These are phyloP conservation scores for Oenanthe melanoleuca DNA, from an alignment of 2,113 vertebrate species.

Conservation along the genomic window DNA sequence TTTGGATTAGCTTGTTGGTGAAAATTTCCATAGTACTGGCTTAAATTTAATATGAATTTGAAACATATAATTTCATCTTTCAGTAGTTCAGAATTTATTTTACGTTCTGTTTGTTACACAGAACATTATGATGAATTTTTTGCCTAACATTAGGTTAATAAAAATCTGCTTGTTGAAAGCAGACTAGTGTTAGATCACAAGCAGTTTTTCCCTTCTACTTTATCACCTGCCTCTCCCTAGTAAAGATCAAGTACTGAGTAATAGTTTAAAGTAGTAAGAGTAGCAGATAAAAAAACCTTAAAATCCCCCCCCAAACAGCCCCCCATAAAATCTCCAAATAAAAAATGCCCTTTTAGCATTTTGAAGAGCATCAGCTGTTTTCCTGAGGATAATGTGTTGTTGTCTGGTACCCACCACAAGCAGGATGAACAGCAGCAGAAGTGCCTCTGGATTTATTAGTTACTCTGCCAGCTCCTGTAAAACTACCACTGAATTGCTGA, in stretches of 20 bases:
- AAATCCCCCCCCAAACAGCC: rapidly evolving
- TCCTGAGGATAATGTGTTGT: background rate
- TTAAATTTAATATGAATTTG: background rate
- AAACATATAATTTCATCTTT: background rate
- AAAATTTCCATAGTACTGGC: background rate
- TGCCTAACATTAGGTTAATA: background rate
- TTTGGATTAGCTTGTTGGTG: background rate
- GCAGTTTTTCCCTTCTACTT: background rate
- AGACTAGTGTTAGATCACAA: background rate
- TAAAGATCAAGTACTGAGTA: background rate
- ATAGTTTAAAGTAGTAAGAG: background rate
- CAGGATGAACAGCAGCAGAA: background rate
- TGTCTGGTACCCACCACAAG: background rate
- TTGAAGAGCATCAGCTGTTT: background rate
- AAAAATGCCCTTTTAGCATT: background rate
- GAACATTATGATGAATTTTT: background rate
- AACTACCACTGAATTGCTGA: background rate
- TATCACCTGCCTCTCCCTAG: background rate
- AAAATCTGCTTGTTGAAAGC: background rate
- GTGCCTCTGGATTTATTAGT: background rate
- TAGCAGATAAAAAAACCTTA: background rate
- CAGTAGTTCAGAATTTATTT: background rate
- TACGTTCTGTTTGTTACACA: background rate
- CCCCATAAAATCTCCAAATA: background rate
- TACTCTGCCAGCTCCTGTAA: background rate